Conservation (phyloP, 2,113 vertebrate species). For the Sinocyclocheilus grahami region DNA sequence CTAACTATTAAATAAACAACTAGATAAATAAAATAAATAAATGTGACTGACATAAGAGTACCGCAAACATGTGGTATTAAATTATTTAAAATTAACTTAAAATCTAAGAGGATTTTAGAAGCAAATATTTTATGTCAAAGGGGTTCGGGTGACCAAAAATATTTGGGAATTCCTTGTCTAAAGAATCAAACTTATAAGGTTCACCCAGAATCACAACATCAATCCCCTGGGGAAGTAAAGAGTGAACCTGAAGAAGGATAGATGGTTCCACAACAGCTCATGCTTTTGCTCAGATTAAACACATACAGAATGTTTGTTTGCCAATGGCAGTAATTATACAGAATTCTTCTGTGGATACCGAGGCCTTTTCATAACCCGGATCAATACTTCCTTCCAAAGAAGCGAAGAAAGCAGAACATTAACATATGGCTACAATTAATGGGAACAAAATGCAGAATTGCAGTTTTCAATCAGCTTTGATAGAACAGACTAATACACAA, state of each 20-base stretch:
- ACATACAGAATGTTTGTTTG: slow-evolving; percentile 42
- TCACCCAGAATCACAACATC: background rate
- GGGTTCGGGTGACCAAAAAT: background rate
- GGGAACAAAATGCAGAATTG: slow-evolving; percentile 61
- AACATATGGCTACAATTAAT: slow-evolving; percentile 75
- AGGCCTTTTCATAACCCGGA: slow-evolving; percentile 73
- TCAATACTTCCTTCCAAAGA: slow-evolving; percentile 77
- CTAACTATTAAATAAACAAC: background rate
- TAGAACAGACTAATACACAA: slow-evolving; percentile 72
- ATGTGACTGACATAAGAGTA: too few relatives aligned
- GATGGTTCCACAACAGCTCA: slow-evolving; percentile 34
- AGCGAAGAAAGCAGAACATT: slow-evolving; percentile 76
- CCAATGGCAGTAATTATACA: slow-evolving; percentile 73
- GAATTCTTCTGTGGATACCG: slow-evolving; percentile 66
- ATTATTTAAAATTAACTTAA: too few relatives aligned
- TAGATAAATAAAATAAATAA: background rate
- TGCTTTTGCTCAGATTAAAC: slow-evolving; percentile 72
- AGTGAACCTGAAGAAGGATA: background rate
- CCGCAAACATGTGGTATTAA: too few relatives aligned
- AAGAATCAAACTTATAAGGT: background rate
- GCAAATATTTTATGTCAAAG: background rate
- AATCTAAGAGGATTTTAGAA: too few relatives aligned
- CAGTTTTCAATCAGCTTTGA: slow-evolving; percentile 68
- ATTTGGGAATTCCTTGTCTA: background rate
- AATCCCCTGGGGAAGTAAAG: background rate